These are phyloP conservation scores for Dexiosoma caninum DNA, from an alignment of 2,888 invertebrate species.

Conservation along the genomic window DNA sequence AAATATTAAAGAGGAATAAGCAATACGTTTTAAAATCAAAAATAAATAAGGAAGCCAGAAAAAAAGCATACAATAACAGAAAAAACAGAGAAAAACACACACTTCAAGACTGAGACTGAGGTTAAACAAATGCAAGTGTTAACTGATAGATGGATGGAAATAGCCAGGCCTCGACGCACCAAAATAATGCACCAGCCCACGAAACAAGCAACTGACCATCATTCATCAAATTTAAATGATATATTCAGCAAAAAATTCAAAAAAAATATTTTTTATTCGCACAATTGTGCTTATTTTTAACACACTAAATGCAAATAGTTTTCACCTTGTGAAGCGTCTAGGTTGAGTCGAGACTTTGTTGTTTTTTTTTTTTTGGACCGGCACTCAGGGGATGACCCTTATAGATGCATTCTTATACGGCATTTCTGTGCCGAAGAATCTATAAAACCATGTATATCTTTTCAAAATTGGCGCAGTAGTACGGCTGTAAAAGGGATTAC, in stretches of 20 bases:
- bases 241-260: slow-evolving; percentile 31
- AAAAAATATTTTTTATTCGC: slow-evolving; percentile 30
- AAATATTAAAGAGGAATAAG: slow-evolving; percentile 44
- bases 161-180: slow-evolving; percentile 28
- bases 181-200: background rate
- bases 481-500: too few species aligned
- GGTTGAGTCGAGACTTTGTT: too few species aligned
- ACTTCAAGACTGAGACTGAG: slow-evolving; percentile 40
- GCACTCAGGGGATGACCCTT: too few species aligned
- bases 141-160: slow-evolving; percentile 56
- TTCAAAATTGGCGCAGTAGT: too few species aligned
- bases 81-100: background rate
- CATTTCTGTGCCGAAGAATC: too few species aligned
- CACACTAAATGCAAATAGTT: background rate
- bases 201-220: background rate
- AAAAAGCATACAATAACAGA: background rate
- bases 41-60: slow-evolving; percentile 38
- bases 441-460: too few species aligned
- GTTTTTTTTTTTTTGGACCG: too few species aligned
- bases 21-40: slow-evolving; percentile 50
- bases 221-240: slow-evolving; percentile 24
- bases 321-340: background rate
- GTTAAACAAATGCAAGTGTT: slow-evolving; percentile 61
- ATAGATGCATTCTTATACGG: too few species aligned
- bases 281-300: slow-evolving; percentile 44